Evolutionary conservation across 1,140 invertebrate genomes (phyloP), one percentile per base, ranked within the genome.

Genomic region (Pseudomyrmex dendroicus): DNA sequence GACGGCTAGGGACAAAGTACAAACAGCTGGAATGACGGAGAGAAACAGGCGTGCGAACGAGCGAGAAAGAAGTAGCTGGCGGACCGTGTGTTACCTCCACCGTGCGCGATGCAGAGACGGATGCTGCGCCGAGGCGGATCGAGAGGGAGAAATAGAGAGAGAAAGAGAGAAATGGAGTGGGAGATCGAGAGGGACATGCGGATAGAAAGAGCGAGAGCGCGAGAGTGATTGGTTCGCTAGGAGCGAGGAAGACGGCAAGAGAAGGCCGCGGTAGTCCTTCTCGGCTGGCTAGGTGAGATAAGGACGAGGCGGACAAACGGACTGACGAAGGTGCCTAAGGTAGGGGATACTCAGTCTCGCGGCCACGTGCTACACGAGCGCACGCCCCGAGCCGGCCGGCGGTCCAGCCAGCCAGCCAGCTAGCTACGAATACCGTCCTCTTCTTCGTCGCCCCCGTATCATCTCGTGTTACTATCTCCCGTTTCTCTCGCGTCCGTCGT

Each of bases 321-420:
- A 92, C 90, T 93, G 93, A 92, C 90, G 90, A 85, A 85, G 86
- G 91, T 89, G 84, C 83, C 89, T 73, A 88, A 93, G 91, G 92
- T 92, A 93, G 93, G 93, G 92, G 92, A 92, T 88, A 89, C 89
- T 93, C 93, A 94, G 93, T 94, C 93, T 94, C 91, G 91, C 90
- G 91, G 92, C 93, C 93, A 93, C 93, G 93, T 94, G 93, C 93
- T 94, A 92, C 91, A 92, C 91, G 93, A 93, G 90, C 92, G 91
- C 93, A 93, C 92, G 92, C 92, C 92, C 90, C 90, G 93, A 89
- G 86, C 91, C 91, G 90, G 90, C 90, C 90, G 90, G 90, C 91
- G 83, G 80, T 78, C 89, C 86, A 86, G 84, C 84, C 86, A 88
- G 80, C 80, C 87, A 59, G 56, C 88, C 87, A 84, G 76, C 82